A percentile compares a stretch with the other conserved stretches of the same genome.
phyloP scores from a whole-genome alignment of 2,113 vertebrate genomes.

The Elaphurus davidianus region DNA sequence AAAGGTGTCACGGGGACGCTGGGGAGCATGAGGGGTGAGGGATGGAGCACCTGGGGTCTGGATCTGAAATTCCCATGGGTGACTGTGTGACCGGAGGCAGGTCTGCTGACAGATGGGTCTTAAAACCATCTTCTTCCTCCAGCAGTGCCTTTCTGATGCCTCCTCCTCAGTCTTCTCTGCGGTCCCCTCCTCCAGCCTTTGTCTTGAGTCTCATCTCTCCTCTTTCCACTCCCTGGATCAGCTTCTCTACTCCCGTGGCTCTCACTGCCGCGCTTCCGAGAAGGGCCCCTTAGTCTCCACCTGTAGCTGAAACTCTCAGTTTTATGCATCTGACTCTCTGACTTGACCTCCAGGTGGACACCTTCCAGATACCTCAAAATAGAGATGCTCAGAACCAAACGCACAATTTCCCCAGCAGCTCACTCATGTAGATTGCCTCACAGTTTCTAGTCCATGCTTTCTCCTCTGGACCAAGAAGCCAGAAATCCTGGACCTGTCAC shows the following conservation, averaged over 20 bases:
- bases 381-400: not conserved
- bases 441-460: not conserved
- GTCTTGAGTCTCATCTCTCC: not conserved
- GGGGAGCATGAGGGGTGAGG: not conserved
- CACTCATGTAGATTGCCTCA: not conserved
- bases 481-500: not conserved
- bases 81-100: not conserved
- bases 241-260: not conserved
- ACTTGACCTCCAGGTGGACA: accelerated
- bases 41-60: not conserved
- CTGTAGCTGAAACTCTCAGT: not conserved
- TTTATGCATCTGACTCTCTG: not conserved
- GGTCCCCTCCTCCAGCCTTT: not conserved
- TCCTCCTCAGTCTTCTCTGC: not conserved
- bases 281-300: not conserved
- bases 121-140: not conserved
- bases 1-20: accelerated
- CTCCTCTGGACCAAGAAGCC: not conserved
- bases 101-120: not conserved
- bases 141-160: not conserved
- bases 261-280: not conserved
- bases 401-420: not conserved
- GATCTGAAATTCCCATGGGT: not conserved
- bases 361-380: not conserved
- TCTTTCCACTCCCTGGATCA: not conserved